Percentiles rank a stretch among this genome's conserved stretches.
These are phyloP conservation scores for Sus scrofa DNA, from an alignment of 2,113 vertebrate species.

Conservation along the genomic window T2T-Sscrofa CM000817.6:50455501-50456000, in stretches of 20 bases:
- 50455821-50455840: neutral
- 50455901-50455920: neutral
- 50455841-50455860: neutral
- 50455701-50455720: neutral
- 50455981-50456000: no score
- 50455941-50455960: no score
- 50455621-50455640: slow-evolving; percentile 43
- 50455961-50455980: no score
- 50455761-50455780: slow-evolving; percentile 51
- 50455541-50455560: slow-evolving; percentile 41
- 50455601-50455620: neutral
- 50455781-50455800: slow-evolving; percentile 60
- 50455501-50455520: slow-evolving; percentile 22
- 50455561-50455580: slow-evolving; percentile 15
- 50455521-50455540: slow-evolving; percentile 49
- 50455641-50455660: neutral
- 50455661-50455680: neutral
- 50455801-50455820: slow-evolving; percentile 30
- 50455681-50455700: neutral
- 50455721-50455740: neutral
- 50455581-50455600: neutral
- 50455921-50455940: neutral
- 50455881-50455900: slow-evolving; percentile 1
- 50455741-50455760: slow-evolving; percentile 63
- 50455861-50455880: slow-evolving; percentile 18